Conservation (phyloP, 2,888 invertebrate species). For the Siphlonurus alternatus region DNA sequence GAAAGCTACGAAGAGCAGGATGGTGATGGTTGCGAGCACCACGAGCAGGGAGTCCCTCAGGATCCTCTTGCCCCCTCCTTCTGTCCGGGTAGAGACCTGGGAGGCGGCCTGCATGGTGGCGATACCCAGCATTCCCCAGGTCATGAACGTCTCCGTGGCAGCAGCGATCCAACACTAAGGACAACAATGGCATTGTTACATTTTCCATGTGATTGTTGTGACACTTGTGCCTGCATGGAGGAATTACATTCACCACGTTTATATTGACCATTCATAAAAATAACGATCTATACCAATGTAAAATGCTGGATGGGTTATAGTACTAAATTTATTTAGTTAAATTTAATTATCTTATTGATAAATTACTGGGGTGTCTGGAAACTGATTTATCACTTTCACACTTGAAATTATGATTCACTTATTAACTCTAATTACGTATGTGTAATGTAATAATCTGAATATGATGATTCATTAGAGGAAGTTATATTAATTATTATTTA, state of each 20-base stretch:
- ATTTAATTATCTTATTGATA: too few species aligned
- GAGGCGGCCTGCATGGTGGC: slow-evolving; percentile 46
- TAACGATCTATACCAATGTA: slow-evolving; percentile 8
- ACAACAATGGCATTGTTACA: background rate
- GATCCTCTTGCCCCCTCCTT: slow-evolving; percentile 11
- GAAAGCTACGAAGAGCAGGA: slow-evolving; percentile 57
- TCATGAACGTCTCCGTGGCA: slow-evolving; percentile 71
- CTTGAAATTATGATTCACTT: too few species aligned
- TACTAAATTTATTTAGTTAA: too few species aligned
- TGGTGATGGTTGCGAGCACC: slow-evolving; percentile 51
- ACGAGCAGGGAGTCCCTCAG: slow-evolving; percentile 47
- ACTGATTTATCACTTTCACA: too few species aligned
- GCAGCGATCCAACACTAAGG: slow-evolving; percentile 86
- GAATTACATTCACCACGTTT: background rate
- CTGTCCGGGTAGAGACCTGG: slow-evolving; percentile 18
- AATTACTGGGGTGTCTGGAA: too few species aligned
- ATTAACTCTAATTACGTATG: too few species aligned
- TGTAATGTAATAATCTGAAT: too few species aligned
- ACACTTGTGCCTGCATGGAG: background rate
- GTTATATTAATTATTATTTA: too few species aligned
- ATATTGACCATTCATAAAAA: background rate
- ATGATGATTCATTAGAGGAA: too few species aligned
- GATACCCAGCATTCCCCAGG: slow-evolving; percentile 71
- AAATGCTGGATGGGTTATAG: too few species aligned
- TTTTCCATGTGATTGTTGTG: background rate